phyloP scores from a whole-genome alignment of 1,140 invertebrate species.

The Drosophila carrolli region DNA sequence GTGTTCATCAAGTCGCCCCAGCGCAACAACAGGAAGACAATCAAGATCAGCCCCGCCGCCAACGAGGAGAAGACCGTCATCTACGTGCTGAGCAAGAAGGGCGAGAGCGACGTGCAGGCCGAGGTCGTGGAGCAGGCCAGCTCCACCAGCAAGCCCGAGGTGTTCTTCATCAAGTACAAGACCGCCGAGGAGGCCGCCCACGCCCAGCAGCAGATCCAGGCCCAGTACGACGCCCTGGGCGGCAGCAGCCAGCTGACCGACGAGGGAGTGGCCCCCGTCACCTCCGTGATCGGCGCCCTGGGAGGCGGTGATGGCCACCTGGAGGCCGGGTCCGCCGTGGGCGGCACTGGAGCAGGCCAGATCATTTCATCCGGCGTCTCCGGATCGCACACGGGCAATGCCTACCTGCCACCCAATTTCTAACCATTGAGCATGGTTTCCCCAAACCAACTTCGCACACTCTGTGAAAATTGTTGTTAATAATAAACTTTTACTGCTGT shows the following conservation, averaged over 20 bases:
- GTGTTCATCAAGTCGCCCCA: conserved; percentile 94
- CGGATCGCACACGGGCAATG: conserved; percentile 61
- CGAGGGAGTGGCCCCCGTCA: conserved; percentile 80
- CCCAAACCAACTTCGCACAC: conserved; percentile 1
- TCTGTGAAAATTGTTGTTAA: conserved; percentile 53
- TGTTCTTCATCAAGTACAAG: conserved; percentile 91
- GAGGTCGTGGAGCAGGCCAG: conserved; percentile 71
- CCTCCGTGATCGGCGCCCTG: conserved; percentile 78
- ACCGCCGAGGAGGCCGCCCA: conserved; percentile 86
- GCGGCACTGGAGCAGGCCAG: conserved; percentile 35
- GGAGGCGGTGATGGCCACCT: conserved; percentile 55
- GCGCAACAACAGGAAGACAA: conserved; percentile 88
- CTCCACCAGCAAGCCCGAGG: conserved; percentile 90
- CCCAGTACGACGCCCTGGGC: conserved; percentile 81
- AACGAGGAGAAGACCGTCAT: conserved; percentile 94
- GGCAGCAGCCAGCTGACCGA: conserved; percentile 80
- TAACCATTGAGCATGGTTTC: conserved; percentile 55
- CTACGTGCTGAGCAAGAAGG: conserved; percentile 92
- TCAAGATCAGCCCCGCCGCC: conserved; percentile 87
- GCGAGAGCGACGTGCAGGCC: conserved; percentile 76
- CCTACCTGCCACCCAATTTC: conserved; percentile 82
- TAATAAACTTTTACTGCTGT: conserved; percentile 70
- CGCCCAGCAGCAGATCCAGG: conserved; percentile 83
- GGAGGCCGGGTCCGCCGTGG: conserved; percentile 24
- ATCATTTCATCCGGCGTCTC: conserved; percentile 27